These are phyloP conservation scores for Actenoides lindsayi DNA, from an alignment of 2,113 vertebrate genomes.

Conservation along the genomic window DNA sequence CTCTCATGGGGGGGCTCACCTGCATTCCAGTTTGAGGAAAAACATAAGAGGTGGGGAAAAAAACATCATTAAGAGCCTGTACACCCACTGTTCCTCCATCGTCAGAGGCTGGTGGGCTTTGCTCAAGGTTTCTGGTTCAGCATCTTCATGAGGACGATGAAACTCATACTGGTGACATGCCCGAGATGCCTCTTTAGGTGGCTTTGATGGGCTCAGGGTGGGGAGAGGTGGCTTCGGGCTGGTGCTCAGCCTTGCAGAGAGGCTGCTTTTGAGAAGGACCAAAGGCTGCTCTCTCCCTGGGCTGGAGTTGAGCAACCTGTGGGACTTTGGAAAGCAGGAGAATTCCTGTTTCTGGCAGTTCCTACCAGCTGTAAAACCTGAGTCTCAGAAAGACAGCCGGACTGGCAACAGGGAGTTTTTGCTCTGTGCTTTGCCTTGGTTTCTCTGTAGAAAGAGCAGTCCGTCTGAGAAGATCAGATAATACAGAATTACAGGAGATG, in stretches of 20 bases:
- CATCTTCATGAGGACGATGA: neutral
- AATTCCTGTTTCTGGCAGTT: neutral
- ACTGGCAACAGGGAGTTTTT: neutral
- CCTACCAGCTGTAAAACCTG: neutral
- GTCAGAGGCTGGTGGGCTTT: neutral
- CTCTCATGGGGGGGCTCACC: neutral
- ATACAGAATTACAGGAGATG: neutral
- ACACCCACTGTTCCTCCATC: neutral
- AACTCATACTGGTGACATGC: neutral
- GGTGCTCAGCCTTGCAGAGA: neutral
- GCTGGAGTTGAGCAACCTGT: neutral
- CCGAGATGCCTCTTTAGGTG: neutral
- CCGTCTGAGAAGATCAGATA: neutral
- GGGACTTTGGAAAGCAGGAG: neutral
- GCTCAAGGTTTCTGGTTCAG: neutral
- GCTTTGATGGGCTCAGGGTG: neutral
- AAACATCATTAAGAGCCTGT: neutral
- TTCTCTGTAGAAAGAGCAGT: neutral
- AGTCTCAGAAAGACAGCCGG: accelerated
- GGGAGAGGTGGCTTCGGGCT: neutral
- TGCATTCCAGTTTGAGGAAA: accelerated
- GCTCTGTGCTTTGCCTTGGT: neutral
- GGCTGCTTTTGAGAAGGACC: neutral
- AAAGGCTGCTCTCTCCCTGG: neutral
- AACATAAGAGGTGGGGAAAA: neutral